Conservation (phyloP, 2,113 vertebrate species). For the Riparia riparia region DNA sequence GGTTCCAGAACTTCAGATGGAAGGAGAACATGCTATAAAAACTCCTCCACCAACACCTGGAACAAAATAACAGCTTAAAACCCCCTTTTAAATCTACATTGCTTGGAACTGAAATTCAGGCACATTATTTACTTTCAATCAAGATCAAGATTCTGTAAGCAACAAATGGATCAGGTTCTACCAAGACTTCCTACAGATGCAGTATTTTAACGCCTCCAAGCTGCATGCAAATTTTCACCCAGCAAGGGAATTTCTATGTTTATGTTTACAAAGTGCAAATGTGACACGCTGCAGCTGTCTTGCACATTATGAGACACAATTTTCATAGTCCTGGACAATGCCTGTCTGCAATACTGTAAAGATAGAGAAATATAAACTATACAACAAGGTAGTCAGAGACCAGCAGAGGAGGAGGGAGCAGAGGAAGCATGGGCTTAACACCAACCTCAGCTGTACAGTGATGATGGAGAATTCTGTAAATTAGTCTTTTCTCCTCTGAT, state of each 20-base stretch:
- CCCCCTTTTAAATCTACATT: neutral
- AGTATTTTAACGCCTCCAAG: neutral
- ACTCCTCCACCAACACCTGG: neutral
- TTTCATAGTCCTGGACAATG: slow-evolving; percentile 18
- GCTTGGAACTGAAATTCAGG: neutral
- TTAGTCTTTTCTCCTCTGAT: neutral
- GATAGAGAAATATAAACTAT: neutral
- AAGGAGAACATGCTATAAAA: neutral
- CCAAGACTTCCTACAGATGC: neutral
- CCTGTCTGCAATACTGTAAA: neutral
- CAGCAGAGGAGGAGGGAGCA: neutral
- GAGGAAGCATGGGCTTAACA: neutral
- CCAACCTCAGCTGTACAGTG: neutral
- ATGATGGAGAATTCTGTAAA: neutral
- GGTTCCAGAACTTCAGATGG: neutral
- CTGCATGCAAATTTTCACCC: slow-evolving; percentile 23
- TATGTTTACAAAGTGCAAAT: neutral
- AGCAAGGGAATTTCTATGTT: slow-evolving; percentile 3
- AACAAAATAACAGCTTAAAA: neutral
- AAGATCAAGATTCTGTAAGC: neutral
- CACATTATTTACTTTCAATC: neutral
- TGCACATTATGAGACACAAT: neutral
- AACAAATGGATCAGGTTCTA: slow-evolving; percentile 15
- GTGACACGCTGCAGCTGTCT: slow-evolving; percentile 15
- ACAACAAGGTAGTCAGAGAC: neutral